phyloP scores from a whole-genome alignment of 2,113 vertebrate genomes.

The Rhipidura dahli region DNA sequence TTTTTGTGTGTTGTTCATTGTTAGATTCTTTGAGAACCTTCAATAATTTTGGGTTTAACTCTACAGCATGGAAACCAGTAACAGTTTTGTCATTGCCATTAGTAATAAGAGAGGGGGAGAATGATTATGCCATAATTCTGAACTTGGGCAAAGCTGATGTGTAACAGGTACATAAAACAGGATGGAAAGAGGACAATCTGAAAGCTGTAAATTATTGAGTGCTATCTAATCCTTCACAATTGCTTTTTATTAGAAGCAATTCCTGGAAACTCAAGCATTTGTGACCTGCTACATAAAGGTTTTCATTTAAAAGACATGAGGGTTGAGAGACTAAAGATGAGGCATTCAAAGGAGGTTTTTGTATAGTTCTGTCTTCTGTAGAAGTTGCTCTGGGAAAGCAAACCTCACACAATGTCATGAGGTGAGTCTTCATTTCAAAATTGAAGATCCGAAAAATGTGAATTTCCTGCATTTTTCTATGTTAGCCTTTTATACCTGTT shows the following conservation, averaged over 20 bases:
- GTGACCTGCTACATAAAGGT: not conserved
- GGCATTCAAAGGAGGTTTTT: not conserved
- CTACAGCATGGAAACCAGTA: not conserved
- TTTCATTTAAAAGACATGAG: not conserved
- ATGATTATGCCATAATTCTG: not conserved
- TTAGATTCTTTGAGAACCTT: not conserved
- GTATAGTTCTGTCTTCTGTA: not conserved
- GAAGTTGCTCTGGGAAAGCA: not conserved
- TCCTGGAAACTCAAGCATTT: not conserved
- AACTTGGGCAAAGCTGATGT: not conserved
- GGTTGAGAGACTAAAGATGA: not conserved
- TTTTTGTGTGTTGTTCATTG: not conserved
- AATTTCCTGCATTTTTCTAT: not conserved
- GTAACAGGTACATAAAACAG: not conserved
- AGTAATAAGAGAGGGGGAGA: not conserved
- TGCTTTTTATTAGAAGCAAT: not conserved
- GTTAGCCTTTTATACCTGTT: not conserved
- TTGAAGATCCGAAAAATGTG: not conserved
- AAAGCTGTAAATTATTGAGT: not conserved
- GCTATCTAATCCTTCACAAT: not conserved
- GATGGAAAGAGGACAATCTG: not conserved
- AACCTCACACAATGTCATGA: not conserved
- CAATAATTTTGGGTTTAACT: not conserved
- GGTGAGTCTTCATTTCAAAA: not conserved
- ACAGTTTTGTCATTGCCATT: not conserved